A percentile compares a stretch with the other conserved stretches of the same genome.
phyloP scores from a whole-genome alignment of 1,140 invertebrate genomes.

The Stegodyphus dumicola region DNA sequence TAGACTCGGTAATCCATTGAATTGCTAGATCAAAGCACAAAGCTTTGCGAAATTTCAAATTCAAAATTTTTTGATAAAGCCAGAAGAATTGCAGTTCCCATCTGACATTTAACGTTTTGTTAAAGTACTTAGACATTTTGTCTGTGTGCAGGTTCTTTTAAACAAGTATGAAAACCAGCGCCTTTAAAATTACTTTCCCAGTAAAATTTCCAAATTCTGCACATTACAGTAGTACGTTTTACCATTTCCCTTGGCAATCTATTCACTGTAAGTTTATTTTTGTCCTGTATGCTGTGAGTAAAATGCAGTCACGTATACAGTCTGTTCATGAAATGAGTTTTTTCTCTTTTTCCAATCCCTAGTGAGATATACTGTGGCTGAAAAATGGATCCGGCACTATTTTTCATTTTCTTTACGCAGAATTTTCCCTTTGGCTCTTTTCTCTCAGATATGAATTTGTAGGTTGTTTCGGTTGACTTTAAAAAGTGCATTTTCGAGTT shows the following conservation, averaged over 20 bases:
- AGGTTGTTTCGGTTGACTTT: slow-evolving; percentile 10
- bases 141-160: too few relatives aligned
- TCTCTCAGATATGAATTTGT: slow-evolving; percentile 15
- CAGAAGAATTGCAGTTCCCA: too few relatives aligned
- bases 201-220: too few relatives aligned
- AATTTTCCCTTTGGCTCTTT: slow-evolving; percentile 8
- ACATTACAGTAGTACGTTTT: too few relatives aligned
- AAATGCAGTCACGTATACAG: slow-evolving; percentile 34
- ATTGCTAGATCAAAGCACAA: too few relatives aligned
- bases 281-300: not conserved
- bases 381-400: slow-evolving; percentile 20
- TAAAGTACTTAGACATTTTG: too few relatives aligned
- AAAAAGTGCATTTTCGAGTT: not conserved
- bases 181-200: too few relatives aligned
- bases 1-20: too few relatives aligned
- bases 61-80: too few relatives aligned
- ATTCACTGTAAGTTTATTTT: slow-evolving; percentile 41
- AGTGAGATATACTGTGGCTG: slow-evolving; percentile 23
- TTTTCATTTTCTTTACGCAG: slow-evolving; percentile 6
- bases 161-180: too few relatives aligned
- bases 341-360: slow-evolving; percentile 25
- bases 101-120: too few relatives aligned
- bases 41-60: too few relatives aligned
- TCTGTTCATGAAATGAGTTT: not conserved
- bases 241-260: slow-evolving; percentile 15